phyloP scores from a whole-genome alignment of 2,888 invertebrate genomes.

The Neocrepidodera transversa region DNA sequence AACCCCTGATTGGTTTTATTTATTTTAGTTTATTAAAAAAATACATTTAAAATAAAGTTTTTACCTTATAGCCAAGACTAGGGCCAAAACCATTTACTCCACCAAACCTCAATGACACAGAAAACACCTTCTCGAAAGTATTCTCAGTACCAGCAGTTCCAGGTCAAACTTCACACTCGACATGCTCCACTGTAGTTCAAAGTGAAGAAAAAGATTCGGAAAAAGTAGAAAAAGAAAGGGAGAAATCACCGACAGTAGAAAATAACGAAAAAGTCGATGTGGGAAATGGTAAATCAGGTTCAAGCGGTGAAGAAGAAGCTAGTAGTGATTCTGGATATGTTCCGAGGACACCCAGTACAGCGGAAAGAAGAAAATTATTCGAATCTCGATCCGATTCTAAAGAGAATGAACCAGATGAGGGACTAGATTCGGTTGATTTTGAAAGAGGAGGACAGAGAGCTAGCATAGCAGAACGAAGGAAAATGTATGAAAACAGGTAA shows the following conservation, averaged over 20 bases:
- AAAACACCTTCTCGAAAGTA: slow-evolving; percentile 76
- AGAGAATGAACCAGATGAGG: slow-evolving; percentile 57
- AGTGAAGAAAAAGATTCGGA: slow-evolving; percentile 13
- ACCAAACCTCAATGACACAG: slow-evolving; percentile 74
- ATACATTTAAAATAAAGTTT: too few relatives aligned
- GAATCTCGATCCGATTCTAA: slow-evolving; percentile 62
- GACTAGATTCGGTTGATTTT: slow-evolving; percentile 65
- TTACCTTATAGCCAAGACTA: slow-evolving; percentile 74
- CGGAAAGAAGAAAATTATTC: slow-evolving; percentile 79
- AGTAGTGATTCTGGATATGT: slow-evolving; percentile 72
- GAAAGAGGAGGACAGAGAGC: slow-evolving; percentile 70
- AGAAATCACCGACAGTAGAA: slow-evolving; percentile 27
- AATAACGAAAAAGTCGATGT: slow-evolving; percentile 46
- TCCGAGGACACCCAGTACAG: slow-evolving; percentile 79
- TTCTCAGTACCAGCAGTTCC: slow-evolving; percentile 82
- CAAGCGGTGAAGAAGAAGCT: slow-evolving; percentile 68
- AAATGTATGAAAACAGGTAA: slow-evolving; percentile 69
- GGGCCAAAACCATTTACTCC: slow-evolving; percentile 88
- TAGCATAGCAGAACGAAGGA: slow-evolving; percentile 80
- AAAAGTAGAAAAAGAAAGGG: slow-evolving; percentile 24
- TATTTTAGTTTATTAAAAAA: too few relatives aligned
- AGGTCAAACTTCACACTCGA: slow-evolving; percentile 49
- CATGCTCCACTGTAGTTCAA: slow-evolving; percentile 20
- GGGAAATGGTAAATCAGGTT: slow-evolving; percentile 68
- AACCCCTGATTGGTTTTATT: too few relatives aligned